Conservation (phyloP, 2,888 invertebrate species). For the Tipula helvola region DNA sequence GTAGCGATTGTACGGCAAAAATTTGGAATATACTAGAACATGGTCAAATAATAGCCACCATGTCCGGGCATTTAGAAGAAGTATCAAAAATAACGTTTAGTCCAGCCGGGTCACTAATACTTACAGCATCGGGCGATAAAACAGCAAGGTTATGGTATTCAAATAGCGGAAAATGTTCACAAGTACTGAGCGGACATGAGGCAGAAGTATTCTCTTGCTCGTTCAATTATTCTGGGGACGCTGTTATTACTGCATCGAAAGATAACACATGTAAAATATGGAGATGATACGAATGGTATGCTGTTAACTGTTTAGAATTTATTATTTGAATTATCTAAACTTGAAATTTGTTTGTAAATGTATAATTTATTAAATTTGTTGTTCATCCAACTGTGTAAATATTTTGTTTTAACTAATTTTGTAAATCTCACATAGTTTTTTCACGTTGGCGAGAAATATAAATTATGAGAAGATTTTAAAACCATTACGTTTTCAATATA, state of each 20-base stretch:
- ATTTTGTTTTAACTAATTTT: too few species aligned
- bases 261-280: slow-evolving; percentile 72
- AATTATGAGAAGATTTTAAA: neutral
- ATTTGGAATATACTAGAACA: slow-evolving; percentile 50
- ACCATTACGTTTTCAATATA: too few species aligned
- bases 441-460: too few species aligned
- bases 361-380: neutral
- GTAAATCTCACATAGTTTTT: too few species aligned
- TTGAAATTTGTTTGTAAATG: neutral
- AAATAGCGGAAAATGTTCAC: slow-evolving; percentile 51
- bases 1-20: slow-evolving; percentile 61
- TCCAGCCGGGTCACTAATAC: slow-evolving; percentile 57
- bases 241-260: slow-evolving; percentile 68
- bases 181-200: slow-evolving; percentile 61
- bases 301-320: neutral
- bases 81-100: slow-evolving; percentile 69
- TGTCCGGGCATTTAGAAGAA: slow-evolving; percentile 55
- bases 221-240: slow-evolving; percentile 65
- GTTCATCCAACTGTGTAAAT: neutral
- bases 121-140: slow-evolving; percentile 65
- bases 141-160: slow-evolving; percentile 59
- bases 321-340: neutral
- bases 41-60: slow-evolving; percentile 43
- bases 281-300: slow-evolving; percentile 41
- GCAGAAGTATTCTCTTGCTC: slow-evolving; percentile 75